A percentile compares a stretch with the other conserved stretches of the same genome.
Evolutionary conservation across 2,113 vertebrate species (phyloP).

Genomic region (Caranx melampygus): DNA sequence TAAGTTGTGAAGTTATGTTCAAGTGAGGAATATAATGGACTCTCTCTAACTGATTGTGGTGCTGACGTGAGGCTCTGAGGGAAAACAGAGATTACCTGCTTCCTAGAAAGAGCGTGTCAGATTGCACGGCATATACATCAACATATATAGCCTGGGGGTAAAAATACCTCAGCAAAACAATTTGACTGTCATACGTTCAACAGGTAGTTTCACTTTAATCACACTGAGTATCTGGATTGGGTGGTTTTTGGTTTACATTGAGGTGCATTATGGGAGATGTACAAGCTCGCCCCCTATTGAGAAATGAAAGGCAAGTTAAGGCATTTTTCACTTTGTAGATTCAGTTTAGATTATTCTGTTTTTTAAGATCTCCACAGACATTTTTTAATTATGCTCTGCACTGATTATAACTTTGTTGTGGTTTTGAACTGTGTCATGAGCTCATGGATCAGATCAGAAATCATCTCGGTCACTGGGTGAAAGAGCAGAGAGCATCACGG

Average conservation of each 20-base stretch:
- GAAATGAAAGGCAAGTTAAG: background rate
- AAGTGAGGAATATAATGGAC: too few relatives aligned
- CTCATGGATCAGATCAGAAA: too few relatives aligned
- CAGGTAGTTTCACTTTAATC: slow-evolving; percentile 1
- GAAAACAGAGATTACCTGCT: background rate
- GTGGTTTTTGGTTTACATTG: too few relatives aligned
- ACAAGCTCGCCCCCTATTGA: background rate
- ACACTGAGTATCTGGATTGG: background rate
- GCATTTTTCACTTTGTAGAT: background rate
- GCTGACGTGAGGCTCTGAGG: too few relatives aligned
- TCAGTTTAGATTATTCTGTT: background rate
- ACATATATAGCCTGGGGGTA: background rate
- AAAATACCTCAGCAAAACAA: background rate
- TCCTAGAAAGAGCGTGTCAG: background rate
- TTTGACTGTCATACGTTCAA: slow-evolving; percentile 10
- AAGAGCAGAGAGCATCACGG: too few relatives aligned
- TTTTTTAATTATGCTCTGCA: too few relatives aligned
- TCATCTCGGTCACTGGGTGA: too few relatives aligned
- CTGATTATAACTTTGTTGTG: too few relatives aligned
- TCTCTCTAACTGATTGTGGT: too few relatives aligned
- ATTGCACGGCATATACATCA: background rate
- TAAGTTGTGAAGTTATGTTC: too few relatives aligned
- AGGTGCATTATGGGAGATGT: background rate
- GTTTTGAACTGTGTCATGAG: too few relatives aligned
- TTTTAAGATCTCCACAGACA: background rate